Conservation (phyloP, 2,113 vertebrate species). For the Silurus asotus region DNA sequence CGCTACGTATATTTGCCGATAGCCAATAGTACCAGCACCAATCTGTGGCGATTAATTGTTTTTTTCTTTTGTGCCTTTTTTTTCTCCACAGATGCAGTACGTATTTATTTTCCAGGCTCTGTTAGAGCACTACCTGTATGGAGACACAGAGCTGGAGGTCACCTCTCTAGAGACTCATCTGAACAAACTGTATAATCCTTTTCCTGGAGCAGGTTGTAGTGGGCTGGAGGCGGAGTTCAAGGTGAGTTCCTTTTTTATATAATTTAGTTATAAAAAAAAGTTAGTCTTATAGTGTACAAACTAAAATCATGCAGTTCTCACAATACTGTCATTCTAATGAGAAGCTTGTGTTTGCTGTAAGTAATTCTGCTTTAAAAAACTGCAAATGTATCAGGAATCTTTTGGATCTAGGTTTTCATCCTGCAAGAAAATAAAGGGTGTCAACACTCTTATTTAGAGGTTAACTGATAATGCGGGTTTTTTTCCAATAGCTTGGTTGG, state of each 20-base stretch:
- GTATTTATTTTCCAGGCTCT: conserved; percentile 99
- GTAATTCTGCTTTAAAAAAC: background rate
- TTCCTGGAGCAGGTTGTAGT: conserved; percentile 87
- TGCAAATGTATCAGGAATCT: background rate
- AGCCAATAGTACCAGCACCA: too few relatives aligned
- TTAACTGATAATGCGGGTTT: too few relatives aligned
- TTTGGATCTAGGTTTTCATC: background rate
- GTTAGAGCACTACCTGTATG: conserved; percentile 95
- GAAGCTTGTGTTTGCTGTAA: too few relatives aligned
- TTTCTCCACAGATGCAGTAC: conserved; percentile 89
- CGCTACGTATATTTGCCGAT: too few relatives aligned
- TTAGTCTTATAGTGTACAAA: background rate
- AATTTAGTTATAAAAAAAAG: background rate
- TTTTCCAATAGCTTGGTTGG: background rate
- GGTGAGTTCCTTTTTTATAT: conserved; percentile 66
- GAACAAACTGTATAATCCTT: conserved; percentile 92
- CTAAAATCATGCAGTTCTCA: background rate
- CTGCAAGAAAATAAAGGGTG: background rate
- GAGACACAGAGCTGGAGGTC: conserved; percentile 97
- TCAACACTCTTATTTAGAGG: too few relatives aligned
- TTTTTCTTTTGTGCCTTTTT: background rate
- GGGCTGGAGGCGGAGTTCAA: conserved; percentile 97
- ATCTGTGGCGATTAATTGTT: background rate
- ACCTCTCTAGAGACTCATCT: conserved; percentile 95
- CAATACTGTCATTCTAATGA: background rate